Percentiles rank a stretch among this genome's conserved stretches.
phyloP scores from a whole-genome alignment of 2,797 vertebrate genomes.

The Danio kyathit region DNA sequence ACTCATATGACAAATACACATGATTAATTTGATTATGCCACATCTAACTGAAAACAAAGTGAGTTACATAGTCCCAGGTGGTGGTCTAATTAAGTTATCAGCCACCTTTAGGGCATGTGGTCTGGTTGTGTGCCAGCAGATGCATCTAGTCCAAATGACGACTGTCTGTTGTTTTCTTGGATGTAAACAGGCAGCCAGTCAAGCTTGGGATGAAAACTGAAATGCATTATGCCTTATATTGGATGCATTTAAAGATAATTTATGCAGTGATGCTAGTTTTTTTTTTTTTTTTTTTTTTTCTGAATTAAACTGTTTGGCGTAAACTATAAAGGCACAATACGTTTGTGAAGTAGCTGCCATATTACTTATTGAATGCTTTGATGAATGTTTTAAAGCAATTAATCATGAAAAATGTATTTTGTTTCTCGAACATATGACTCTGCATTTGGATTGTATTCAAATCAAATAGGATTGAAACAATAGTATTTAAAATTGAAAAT shows the following conservation, averaged over 20 bases:
- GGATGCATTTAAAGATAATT: neutral
- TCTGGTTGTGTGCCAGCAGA: slow-evolving; percentile 73
- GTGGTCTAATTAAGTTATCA: slow-evolving; percentile 51
- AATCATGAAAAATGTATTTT: neutral
- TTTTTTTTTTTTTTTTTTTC: too few species aligned
- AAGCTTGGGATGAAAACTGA: slow-evolving; percentile 22
- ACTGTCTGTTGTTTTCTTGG: slow-evolving; percentile 30
- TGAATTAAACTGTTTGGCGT: neutral
- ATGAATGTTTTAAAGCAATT: neutral
- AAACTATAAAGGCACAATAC: neutral
- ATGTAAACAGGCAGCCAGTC: slow-evolving; percentile 16
- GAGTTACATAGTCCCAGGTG: slow-evolving; percentile 48
- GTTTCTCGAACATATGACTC: too few species aligned
- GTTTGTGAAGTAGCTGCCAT: slow-evolving; percentile 6
- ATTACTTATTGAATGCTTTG: neutral
- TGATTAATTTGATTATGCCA: slow-evolving; percentile 57
- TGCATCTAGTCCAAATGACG: slow-evolving; percentile 57
- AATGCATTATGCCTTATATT: neutral
- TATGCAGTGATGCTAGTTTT: neutral
- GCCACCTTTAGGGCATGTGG: slow-evolving; percentile 47
- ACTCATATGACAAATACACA: slow-evolving; percentile 43
- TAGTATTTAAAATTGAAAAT: too few species aligned
- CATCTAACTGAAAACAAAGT: slow-evolving; percentile 49
- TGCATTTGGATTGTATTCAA: too few species aligned
- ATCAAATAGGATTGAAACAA: too few species aligned